These are phyloP conservation scores for Corythornis madagascariensis DNA, from an alignment of 2,113 vertebrate genomes.

Conservation along the genomic window DNA sequence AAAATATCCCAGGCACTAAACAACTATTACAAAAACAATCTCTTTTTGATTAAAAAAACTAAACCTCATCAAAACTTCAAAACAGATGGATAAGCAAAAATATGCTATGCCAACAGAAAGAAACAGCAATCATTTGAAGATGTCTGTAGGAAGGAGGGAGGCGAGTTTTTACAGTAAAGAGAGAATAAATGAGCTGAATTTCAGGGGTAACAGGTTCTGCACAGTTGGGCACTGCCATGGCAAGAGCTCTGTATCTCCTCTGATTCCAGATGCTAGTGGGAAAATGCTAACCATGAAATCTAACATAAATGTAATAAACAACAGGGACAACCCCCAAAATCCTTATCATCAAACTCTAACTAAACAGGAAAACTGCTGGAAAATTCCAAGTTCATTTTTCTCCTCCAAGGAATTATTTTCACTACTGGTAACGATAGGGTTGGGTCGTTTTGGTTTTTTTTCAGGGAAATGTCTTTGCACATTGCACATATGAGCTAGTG, in stretches of 20 bases:
- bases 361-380: background rate
- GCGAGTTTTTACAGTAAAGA: background rate
- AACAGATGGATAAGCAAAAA: conserved; percentile 65
- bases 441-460: background rate
- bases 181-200: conserved; percentile 40
- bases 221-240: background rate
- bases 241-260: background rate
- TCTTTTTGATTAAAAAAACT: conserved; percentile 50
- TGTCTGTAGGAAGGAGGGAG: conserved; percentile 16
- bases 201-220: conserved; percentile 47
- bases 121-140: conserved; percentile 43
- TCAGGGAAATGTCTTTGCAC: conserved; percentile 34
- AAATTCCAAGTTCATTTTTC: conserved; percentile 28
- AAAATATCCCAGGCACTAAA: conserved; percentile 46
- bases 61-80: conserved; percentile 61
- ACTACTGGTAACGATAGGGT: background rate
- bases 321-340: background rate
- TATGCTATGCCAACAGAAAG: conserved; percentile 52
- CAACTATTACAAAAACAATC: conserved; percentile 46
- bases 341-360: background rate
- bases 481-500: conserved; percentile 46
- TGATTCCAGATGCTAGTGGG: background rate
- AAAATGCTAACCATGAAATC: background rate
- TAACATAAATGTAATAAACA: background rate
- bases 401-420: conserved; percentile 18